A percentile compares a stretch with the other conserved stretches of the same genome.
phyloP scores from a whole-genome alignment of 2,797 vertebrate genomes.

The Lutjanus campechanus region DNA sequence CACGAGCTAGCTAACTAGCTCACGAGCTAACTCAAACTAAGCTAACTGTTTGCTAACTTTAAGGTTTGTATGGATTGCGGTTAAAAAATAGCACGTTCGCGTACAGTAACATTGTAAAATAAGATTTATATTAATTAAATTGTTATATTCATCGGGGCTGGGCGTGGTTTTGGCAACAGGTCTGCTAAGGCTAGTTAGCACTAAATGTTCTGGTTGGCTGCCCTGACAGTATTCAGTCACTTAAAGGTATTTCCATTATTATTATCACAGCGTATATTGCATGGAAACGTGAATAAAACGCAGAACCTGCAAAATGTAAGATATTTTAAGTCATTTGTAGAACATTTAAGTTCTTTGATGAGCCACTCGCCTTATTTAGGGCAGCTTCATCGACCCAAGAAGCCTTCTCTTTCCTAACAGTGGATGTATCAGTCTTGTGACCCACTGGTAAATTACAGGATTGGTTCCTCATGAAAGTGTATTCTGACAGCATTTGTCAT shows the following conservation, averaged over 20 bases:
- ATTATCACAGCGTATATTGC: background rate
- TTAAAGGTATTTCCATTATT: no score
- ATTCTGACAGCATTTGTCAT: background rate
- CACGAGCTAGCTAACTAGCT: conserved; percentile 40
- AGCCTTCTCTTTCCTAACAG: background rate
- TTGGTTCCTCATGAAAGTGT: no score
- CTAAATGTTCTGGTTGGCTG: background rate
- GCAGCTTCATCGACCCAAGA: background rate
- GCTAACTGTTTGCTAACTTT: background rate
- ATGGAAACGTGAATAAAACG: background rate
- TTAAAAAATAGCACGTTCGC: background rate
- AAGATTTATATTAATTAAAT: accelerated
- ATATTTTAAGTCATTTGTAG: background rate
- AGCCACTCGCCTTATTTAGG: background rate
- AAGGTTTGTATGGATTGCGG: background rate
- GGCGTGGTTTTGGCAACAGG: background rate
- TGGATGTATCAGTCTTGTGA: background rate
- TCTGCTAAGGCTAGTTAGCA: conserved; percentile 12
- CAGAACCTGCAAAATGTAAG: background rate
- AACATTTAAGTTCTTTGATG: background rate
- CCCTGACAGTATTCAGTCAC: background rate
- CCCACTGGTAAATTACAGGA: no score
- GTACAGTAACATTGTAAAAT: background rate
- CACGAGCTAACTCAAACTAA: conserved; percentile 13
- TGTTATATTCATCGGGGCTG: accelerated